Evolutionary conservation across 2,113 vertebrate species (phyloP).

Genomic region (Menura novaehollandiae): DNA sequence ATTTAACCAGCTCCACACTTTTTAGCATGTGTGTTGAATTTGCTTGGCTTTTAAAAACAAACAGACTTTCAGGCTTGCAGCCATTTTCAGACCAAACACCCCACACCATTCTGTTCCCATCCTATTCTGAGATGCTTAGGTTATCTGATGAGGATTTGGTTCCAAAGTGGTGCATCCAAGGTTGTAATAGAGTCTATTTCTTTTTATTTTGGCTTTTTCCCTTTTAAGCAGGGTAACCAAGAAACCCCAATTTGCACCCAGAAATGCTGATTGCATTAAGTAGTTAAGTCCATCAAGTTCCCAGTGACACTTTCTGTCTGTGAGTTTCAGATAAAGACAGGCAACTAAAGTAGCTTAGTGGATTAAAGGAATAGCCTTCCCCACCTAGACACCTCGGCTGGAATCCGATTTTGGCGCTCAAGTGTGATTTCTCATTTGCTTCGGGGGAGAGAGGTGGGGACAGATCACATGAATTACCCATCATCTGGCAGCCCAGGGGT

Average conservation of each 20-base stretch:
- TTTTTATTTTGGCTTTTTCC: neutral
- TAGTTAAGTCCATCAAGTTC: neutral
- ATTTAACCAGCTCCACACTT: neutral
- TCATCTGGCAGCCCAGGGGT: neutral
- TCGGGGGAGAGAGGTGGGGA: fast-evolving
- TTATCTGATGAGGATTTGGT: neutral
- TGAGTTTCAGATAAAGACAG: constrained; percentile 9
- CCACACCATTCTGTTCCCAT: neutral
- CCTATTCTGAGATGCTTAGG: neutral
- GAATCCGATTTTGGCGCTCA: neutral
- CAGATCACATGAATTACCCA: fast-evolving
- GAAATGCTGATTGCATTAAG: neutral
- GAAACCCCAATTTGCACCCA: neutral
- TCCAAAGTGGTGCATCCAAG: neutral
- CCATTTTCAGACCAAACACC: neutral
- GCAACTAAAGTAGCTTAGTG: constrained; percentile 49
- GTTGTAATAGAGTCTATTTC: neutral
- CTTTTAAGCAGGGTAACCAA: neutral
- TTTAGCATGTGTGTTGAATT: neutral
- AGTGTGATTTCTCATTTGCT: neutral
- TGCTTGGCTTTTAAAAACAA: neutral
- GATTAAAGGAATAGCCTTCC: constrained; percentile 49
- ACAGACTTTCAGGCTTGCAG: neutral
- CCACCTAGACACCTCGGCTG: neutral
- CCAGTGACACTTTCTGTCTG: neutral